A percentile compares a stretch with the other conserved stretches of the same genome.
Evolutionary conservation across 2,113 vertebrate species (phyloP).

Genomic region (Chamaea fasciata): DNA sequence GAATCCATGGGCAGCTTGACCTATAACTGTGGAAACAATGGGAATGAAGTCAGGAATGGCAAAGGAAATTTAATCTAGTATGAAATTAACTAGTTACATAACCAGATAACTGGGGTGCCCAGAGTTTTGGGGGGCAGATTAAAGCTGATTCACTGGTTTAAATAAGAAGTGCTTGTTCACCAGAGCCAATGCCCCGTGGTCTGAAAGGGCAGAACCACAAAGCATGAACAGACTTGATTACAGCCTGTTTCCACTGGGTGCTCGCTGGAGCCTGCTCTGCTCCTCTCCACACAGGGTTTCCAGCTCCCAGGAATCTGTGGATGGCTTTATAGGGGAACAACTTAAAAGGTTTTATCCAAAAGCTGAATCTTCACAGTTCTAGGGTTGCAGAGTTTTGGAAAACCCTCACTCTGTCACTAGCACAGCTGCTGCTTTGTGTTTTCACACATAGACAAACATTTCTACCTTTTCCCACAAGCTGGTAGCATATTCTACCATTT

Average conservation of each 20-base stretch:
- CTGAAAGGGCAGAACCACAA: neutral
- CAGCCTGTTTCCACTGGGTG: neutral
- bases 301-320: neutral
- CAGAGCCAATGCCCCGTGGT: neutral
- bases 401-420: neutral
- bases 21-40: neutral
- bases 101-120: neutral
- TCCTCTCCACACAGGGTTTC: neutral
- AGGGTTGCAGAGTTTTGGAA: neutral
- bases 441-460: neutral
- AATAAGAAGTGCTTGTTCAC: neutral
- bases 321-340: neutral
- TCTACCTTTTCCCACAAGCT: neutral
- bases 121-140: neutral
- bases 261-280: neutral
- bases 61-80: neutral
- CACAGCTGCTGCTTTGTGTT: neutral
- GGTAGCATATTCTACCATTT: neutral
- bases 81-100: neutral
- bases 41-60: neutral
- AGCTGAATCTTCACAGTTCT: neutral
- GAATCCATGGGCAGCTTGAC: neutral
- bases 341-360: neutral
- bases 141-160: conserved; percentile 9
- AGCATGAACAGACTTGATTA: neutral